Conservation (phyloP, 2,888 invertebrate species). For the Choreutis nemorana region DNA sequence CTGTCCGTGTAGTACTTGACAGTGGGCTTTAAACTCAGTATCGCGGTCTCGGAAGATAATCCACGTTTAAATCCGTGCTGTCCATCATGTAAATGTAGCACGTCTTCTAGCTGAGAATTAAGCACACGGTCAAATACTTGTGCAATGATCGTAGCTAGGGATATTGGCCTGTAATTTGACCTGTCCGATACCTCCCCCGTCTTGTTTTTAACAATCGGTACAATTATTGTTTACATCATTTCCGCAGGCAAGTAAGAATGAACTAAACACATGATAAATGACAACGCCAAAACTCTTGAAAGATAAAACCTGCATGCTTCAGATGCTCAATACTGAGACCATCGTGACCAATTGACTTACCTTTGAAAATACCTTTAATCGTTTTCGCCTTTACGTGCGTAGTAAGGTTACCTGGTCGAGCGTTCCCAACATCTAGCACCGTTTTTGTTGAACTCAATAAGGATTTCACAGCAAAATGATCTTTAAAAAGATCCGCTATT, state of each 20-base stretch:
- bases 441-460: too few relatives aligned
- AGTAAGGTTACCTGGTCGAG: too few relatives aligned
- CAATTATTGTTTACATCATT: constrained; percentile 7
- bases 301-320: too few relatives aligned
- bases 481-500: too few relatives aligned
- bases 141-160: constrained; percentile 4
- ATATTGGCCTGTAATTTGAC: constrained; percentile 7
- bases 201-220: constrained; percentile 11
- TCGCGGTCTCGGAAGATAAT: constrained; percentile 1
- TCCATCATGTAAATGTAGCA: not conserved
- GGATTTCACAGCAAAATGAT: too few relatives aligned
- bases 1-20: constrained; percentile 5
- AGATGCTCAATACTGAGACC: too few relatives aligned
- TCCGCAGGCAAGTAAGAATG: too few relatives aligned
- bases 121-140: constrained; percentile 6
- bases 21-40: constrained; percentile 2
- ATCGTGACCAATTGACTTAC: constrained; percentile 13
- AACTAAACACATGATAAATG: too few relatives aligned
- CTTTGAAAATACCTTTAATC: constrained; percentile 8
- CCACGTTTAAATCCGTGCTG: constrained; percentile 4
- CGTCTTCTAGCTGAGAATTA: not conserved
- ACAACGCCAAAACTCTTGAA: too few relatives aligned
- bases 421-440: too few relatives aligned
- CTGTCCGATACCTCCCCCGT: constrained; percentile 7
- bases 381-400: too few relatives aligned